phyloP scores from a whole-genome alignment of 30 jellyfish, hydroid and myxozoan species.

The Rhopilema esculentum region DNA sequence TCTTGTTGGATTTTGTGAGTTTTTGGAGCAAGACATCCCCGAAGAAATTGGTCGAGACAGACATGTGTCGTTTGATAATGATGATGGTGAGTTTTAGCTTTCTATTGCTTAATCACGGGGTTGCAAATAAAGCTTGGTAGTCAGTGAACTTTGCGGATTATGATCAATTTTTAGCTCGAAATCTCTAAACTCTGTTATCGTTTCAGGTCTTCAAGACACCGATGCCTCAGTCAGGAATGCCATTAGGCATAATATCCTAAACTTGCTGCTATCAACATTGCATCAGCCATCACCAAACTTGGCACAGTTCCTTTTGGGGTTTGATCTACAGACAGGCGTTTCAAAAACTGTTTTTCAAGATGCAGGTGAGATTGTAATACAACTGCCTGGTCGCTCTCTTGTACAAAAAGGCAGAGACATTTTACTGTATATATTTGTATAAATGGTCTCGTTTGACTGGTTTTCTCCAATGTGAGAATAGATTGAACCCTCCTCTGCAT shows the following conservation, averaged over 20 bases:
- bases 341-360: conserved; percentile 88
- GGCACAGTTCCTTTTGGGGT: conserved; percentile 90
- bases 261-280: conserved; percentile 68
- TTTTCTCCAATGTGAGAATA: too few relatives aligned
- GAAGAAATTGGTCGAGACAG: conserved; percentile 50
- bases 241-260: conserved; percentile 79
- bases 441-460: background rate
- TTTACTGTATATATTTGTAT: background rate
- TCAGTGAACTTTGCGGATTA: background rate
- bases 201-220: conserved; percentile 16
- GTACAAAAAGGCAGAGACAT: background rate
- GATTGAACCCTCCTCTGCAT: too few relatives aligned
- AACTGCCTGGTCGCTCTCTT: background rate
- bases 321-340: conserved; percentile 64
- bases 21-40: conserved; percentile 72
- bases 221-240: conserved; percentile 56
- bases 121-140: background rate
- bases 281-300: conserved; percentile 53
- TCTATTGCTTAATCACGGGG: background rate
- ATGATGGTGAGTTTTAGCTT: background rate
- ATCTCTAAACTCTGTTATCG: background rate
- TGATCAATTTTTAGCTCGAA: background rate
- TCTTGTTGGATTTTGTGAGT: conserved; percentile 93
- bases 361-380: conserved; percentile 68
- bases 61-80: conserved; percentile 6